Evolutionary conservation across 1,140 invertebrate species (phyloP).

Genomic region (Bombyx mori): DNA sequence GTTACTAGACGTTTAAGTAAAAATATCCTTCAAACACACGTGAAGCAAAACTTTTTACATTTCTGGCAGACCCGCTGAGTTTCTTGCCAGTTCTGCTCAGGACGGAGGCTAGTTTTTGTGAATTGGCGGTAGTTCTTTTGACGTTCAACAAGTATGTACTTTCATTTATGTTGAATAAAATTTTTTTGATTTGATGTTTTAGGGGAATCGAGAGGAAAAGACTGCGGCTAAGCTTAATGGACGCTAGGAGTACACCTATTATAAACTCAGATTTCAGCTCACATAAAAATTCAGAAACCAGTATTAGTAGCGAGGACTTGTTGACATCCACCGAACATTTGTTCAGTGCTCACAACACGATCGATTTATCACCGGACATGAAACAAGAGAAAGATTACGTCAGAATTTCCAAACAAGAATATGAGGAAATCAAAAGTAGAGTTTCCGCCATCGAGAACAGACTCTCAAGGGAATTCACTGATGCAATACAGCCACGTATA

Average conservation of each 20-base stretch:
- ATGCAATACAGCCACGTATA: slow-evolving; percentile 53
- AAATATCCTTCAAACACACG: too few relatives aligned
- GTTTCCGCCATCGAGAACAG: slow-evolving; percentile 79
- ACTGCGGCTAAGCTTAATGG: slow-evolving; percentile 55
- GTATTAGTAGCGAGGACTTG: slow-evolving; percentile 55
- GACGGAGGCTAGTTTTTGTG: too few relatives aligned
- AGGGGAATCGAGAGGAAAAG: slow-evolving; percentile 62
- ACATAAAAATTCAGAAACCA: slow-evolving; percentile 58
- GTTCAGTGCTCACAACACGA: slow-evolving; percentile 56
- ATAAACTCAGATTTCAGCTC: slow-evolving; percentile 44
- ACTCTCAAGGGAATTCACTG: slow-evolving; percentile 78
- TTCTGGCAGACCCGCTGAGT: too few relatives aligned
- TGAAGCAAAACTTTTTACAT: too few relatives aligned
- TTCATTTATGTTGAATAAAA: not conserved
- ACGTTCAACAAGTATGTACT: too few relatives aligned
- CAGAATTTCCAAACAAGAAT: slow-evolving; percentile 79
- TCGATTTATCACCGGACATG: slow-evolving; percentile 57
- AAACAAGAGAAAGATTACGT: slow-evolving; percentile 75
- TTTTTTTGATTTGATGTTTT: slow-evolving; percentile 12
- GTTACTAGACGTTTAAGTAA: too few relatives aligned
- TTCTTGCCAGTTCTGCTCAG: too few relatives aligned
- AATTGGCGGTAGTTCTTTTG: too few relatives aligned
- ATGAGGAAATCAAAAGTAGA: slow-evolving; percentile 81
- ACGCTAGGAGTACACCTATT: slow-evolving; percentile 46
- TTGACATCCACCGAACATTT: slow-evolving; percentile 61